phyloP scores from a whole-genome alignment of 2,888 invertebrate genomes.

The Kuschelorhynchus macadamiae region DNA sequence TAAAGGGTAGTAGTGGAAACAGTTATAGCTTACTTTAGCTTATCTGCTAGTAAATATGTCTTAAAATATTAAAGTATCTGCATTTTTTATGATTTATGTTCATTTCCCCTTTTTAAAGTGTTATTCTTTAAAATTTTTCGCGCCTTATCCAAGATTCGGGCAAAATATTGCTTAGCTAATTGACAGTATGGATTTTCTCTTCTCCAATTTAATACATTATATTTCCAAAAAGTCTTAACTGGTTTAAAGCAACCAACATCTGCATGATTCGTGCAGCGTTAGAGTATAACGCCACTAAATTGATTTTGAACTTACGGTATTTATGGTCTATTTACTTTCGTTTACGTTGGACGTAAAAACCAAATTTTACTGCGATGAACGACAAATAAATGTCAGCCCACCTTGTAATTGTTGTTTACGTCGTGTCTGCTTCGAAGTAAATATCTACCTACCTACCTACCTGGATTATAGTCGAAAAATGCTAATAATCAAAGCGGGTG shows the following conservation, averaged over 20 bases:
- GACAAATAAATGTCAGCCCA: too few relatives aligned
- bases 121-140: slow-evolving; percentile 21
- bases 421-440: too few relatives aligned
- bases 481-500: too few relatives aligned
- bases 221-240: slow-evolving; percentile 53
- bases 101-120: not conserved
- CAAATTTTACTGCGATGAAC: too few relatives aligned
- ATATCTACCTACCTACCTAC: too few relatives aligned
- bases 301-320: slow-evolving; percentile 1
- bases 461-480: too few relatives aligned
- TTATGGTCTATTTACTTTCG: too few relatives aligned
- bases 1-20: too few relatives aligned
- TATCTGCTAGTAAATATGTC: not conserved
- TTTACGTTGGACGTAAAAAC: too few relatives aligned
- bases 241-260: slow-evolving; percentile 57
- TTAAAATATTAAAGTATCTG: slow-evolving; percentile 4
- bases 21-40: too few relatives aligned
- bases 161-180: slow-evolving; percentile 50
- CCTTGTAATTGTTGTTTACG: too few relatives aligned
- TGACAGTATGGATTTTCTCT: slow-evolving; percentile 49
- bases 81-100: not conserved
- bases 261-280: slow-evolving; percentile 49
- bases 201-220: slow-evolving; percentile 52
- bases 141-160: slow-evolving; percentile 50
- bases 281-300: slow-evolving; percentile 1